Base-by-base conservation (phyloP, 2,797 vertebrate species). In the Poecile montanus region DNA sequence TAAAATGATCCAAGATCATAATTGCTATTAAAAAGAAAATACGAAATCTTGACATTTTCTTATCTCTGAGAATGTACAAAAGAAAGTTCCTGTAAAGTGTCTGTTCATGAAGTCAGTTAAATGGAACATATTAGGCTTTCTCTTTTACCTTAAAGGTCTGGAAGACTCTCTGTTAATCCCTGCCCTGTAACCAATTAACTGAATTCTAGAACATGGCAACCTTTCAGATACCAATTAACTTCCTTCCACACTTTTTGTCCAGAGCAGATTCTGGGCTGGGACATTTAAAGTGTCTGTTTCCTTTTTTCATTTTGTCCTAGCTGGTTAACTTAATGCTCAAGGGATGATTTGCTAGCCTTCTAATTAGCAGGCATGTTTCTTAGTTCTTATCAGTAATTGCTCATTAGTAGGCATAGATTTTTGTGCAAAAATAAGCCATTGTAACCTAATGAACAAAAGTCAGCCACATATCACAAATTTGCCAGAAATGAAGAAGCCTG, bases 361-460 rank as follows among this genome's bases (percentile, higher is more conserved):
- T 95, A 88, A 95, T 85, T 94, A 94, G 57, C 88, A 95, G 75
- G 32, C 80, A 71, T 63, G 36, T 91, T 95, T 93, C 78, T 88
- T 88, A 85, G 60, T 67, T 85, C 72, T 88, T 80, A 85, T 40
- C 51, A 70, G 66, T 89, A 85, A 85, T 83, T 89, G 60, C 40
- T 95, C 63, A 89, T 94, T 95, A 95, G 51, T 57, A 85, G 71
- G 51, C 72, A 88, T 66, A 87, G 82, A 88, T 85, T 95, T 89
- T 76, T 92, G 60, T 63, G 72, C 58, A 94, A 56, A 45, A 74
- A 77, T 44, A 89, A 82, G 47, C 51, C 6, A 67, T 48, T 80
- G 36, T 86, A 90, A 83, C 72, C 38, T 71, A 84, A 61, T 3
- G 25, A 93, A 90, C 13, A 80, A 57, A 85, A 94, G 53, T 84